Evolutionary conservation across 2,113 vertebrate species (phyloP).

Genomic region (Tragulus kanchil): DNA sequence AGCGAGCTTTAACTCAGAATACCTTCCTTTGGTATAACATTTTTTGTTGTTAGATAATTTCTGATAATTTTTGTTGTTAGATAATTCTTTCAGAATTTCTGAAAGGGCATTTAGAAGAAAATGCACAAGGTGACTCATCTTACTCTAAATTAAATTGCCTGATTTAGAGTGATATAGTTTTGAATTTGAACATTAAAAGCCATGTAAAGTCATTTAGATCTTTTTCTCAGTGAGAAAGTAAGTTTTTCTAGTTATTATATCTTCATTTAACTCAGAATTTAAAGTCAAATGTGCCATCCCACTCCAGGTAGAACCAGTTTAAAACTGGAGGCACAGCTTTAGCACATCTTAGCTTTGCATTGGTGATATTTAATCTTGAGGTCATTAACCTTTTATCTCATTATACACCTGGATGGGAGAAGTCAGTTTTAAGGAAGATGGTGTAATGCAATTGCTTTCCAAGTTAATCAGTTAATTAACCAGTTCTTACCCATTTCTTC

Average conservation of each 20-base stretch:
- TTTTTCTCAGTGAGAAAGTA: neutral
- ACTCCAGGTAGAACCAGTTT: neutral
- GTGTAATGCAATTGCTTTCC: neutral
- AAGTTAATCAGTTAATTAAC: neutral
- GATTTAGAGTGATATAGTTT: neutral
- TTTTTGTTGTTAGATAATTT: neutral
- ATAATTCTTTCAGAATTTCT: neutral
- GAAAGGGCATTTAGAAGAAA: neutral
- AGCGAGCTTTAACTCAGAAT: neutral
- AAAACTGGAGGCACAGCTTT: neutral
- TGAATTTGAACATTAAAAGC: conserved; percentile 42
- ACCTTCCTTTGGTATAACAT: neutral
- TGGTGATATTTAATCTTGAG: neutral
- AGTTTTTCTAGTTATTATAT: neutral
- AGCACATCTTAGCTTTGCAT: neutral
- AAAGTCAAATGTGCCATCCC: neutral
- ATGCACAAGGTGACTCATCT: neutral
- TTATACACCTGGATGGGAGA: neutral
- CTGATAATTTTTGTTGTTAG: neutral
- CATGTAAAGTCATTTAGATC: neutral
- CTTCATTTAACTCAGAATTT: conserved; percentile 28
- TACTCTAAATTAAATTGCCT: conserved; percentile 4
- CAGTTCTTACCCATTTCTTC: neutral
- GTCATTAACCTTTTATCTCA: neutral
- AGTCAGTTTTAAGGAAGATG: neutral